Conservation (phyloP, 2,797 vertebrate species). For the Xenopus petersii region DNA sequence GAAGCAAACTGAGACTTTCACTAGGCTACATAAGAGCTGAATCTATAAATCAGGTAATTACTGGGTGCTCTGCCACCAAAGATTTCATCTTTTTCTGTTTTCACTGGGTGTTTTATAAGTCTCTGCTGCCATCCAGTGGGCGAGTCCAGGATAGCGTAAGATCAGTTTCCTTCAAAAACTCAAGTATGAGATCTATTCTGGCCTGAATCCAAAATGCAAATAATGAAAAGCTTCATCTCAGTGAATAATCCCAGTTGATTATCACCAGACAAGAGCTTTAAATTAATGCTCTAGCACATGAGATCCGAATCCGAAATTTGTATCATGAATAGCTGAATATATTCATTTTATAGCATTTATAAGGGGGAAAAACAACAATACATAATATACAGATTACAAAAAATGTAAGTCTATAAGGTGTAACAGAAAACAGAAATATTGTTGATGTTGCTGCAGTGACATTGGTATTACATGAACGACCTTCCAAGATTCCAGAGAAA, state of each 20-base stretch:
- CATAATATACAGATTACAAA: no score
- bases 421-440: no score
- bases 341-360: no score
- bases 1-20: not conserved
- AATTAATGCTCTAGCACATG: conserved; percentile 7
- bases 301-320: conserved; percentile 18
- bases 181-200: fast-evolving
- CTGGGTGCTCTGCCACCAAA: not conserved
- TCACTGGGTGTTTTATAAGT: conserved; percentile 26
- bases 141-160: not conserved
- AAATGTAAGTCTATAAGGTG: no score
- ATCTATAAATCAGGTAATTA: no score
- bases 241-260: not conserved
- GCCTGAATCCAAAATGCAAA: fast-evolving
- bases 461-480: no score
- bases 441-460: no score
- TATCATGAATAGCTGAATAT: no score
- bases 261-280: not conserved
- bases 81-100: not conserved
- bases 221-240: not conserved
- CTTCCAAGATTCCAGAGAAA: no score
- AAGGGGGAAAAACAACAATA: no score
- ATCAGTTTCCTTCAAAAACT: fast-evolving
- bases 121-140: conserved; percentile 64
- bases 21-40: no score